phyloP scores from a whole-genome alignment of 92 coral and sea anemone genomes.

The Montipora capitata region DNA sequence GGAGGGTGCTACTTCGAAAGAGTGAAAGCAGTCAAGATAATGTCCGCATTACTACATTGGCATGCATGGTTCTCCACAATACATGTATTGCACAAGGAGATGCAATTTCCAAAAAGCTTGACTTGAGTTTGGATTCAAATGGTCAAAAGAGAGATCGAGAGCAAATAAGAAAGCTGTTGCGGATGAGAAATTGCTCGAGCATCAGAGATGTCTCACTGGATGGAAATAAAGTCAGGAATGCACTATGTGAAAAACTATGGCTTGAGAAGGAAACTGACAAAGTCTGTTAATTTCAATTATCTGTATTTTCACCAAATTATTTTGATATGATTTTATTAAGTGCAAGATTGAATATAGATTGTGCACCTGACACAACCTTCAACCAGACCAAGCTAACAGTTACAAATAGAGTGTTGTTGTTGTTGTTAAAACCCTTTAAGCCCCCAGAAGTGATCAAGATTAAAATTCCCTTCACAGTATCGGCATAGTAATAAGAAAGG shows the following conservation, averaged over 20 bases:
- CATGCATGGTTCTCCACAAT: constrained; percentile 41
- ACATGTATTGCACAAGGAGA: constrained; percentile 31
- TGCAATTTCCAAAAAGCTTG: constrained; percentile 41
- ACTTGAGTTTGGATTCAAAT: constrained; percentile 33
- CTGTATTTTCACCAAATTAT: neutral
- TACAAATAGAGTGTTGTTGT: no score
- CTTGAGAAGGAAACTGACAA: constrained; percentile 21
- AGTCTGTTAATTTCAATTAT: neutral
- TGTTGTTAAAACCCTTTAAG: no score
- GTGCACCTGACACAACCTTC: no score
- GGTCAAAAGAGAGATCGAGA: constrained; percentile 40
- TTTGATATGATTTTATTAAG: no score
- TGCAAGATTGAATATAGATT: no score
- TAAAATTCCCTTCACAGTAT: neutral
- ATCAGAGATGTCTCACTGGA: constrained; percentile 28
- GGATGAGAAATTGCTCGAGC: constrained; percentile 34
- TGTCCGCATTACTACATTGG: constrained; percentile 25
- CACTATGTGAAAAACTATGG: constrained; percentile 26
- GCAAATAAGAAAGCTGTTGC: constrained; percentile 36
- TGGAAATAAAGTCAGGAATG: constrained; percentile 39
- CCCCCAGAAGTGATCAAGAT: neutral
- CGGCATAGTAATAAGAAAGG: constrained; percentile 14
- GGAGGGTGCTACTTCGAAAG: constrained; percentile 44
- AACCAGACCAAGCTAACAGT: no score
- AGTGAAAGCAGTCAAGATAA: constrained; percentile 40